phyloP scores from a whole-genome alignment of 2,797 vertebrate species.

The Bothrops alternatus region DNA sequence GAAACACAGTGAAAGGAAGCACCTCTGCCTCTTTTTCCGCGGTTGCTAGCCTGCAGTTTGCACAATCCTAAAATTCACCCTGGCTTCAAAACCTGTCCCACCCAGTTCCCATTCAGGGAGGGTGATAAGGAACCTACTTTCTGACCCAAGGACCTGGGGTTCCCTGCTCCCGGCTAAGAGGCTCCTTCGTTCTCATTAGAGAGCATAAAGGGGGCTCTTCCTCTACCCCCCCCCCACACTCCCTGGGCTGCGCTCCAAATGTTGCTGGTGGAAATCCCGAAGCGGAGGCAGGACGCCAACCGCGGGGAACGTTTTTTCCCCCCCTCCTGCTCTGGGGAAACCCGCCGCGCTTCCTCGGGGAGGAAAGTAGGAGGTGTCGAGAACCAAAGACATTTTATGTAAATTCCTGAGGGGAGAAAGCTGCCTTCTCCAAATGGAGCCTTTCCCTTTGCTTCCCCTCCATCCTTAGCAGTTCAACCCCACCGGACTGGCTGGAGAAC shows the following conservation, averaged over 20 bases:
- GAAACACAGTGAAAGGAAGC: neutral
- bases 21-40: too few species aligned
- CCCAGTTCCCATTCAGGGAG: neutral
- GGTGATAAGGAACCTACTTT: neutral
- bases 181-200: neutral
- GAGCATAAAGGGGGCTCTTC: neutral
- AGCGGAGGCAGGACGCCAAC: neutral
- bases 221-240: neutral
- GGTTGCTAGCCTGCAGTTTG: neutral
- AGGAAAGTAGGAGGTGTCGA: neutral
- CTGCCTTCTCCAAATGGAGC: neutral
- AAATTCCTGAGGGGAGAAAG: neutral
- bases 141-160: neutral
- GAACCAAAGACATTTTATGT: neutral
- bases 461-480: neutral
- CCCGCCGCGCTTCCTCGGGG: neutral
- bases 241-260: neutral
- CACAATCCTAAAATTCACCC: neutral
- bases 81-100: too few species aligned
- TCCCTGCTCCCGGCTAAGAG: neutral
- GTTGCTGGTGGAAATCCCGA: neutral
- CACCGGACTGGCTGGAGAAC: neutral
- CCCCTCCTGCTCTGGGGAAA: neutral
- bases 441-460: neutral
- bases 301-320: neutral